Evolutionary conservation across 2,113 vertebrate species (phyloP), one percentile per base, ranked within the genome.

Genomic region (Bambusicola thoracicus): DNA sequence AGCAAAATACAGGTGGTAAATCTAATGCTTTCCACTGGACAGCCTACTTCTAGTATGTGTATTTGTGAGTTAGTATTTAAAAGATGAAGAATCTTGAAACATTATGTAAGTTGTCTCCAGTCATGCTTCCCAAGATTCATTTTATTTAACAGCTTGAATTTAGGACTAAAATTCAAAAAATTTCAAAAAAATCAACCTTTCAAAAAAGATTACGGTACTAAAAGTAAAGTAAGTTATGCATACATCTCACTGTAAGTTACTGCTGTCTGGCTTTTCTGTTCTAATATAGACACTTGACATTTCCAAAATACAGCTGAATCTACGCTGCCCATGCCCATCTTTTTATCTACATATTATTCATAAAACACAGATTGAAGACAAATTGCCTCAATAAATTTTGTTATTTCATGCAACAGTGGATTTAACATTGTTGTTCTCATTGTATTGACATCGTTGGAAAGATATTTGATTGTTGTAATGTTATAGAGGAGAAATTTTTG

Each of bases 361-460:
- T 86, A 78, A 20, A 91, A 90, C 32, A 75, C 13, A 78, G 56
- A 93, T 22, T 88, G 85, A 93, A 92, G 79, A 94, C 14, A 90
- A 94, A 95, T 83, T 92, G 72, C 72, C 51, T 72, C 80, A 83
- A 90, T 91, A 93, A 95, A 92, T 88, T 85, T 34, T 74, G 38
- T 92, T 92, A 92, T 94, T 94, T 94, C 85, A 92, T 80, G 87
- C 87, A 95, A 91, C 65, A 91, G 27, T 2, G 0, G 85, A n/a
- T 81, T 75, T 90, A 88, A 92, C 66, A 63, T 80, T 72, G 70
- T 59, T 93, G 36, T 63, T 96, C 67, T 88, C 51, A 22, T 77
- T 93, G 67, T 36, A 9, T 53, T 81, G 76, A 61, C 58, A 88
- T 67, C 61, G 61, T 17, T 90, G 56, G 48, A 75, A 92, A 90